These are phyloP conservation scores for Drosophila pandora DNA, from an alignment of 1,140 invertebrate species.

Conservation along the genomic window DNA sequence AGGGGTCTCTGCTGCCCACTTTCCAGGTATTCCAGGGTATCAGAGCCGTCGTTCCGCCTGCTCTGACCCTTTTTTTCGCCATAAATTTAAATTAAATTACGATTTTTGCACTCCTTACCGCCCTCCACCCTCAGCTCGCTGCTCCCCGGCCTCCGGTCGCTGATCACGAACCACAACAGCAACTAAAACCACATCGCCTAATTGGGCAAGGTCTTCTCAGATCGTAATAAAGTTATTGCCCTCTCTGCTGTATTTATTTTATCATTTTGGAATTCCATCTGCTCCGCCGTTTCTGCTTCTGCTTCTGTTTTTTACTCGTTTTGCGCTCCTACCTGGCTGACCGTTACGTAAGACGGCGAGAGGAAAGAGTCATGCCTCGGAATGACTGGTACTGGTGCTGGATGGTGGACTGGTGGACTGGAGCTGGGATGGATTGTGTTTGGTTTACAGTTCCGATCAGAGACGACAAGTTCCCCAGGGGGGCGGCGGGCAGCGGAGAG, in stretches of 20 bases:
- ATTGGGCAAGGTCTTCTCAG: constrained; percentile 63
- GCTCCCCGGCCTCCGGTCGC: too few species aligned
- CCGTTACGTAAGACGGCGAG: constrained; percentile 49
- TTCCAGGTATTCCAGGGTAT: too few species aligned
- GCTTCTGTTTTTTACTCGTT: constrained; percentile 20
- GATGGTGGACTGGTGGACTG: constrained; percentile 5
- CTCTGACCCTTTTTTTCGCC: constrained; percentile 17
- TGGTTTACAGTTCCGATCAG: constrained; percentile 25
- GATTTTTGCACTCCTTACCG: constrained; percentile 36
- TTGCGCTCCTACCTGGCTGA: constrained; percentile 24
- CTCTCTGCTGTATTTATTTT: constrained; percentile 17
- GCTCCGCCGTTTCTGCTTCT: constrained; percentile 16
- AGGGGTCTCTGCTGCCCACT: too few species aligned
- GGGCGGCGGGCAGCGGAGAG: not conserved
- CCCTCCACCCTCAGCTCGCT: too few species aligned
- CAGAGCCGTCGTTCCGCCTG: too few species aligned
- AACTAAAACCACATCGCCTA: constrained; percentile 27
- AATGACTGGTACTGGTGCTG: constrained; percentile 10
- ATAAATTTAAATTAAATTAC: constrained; percentile 53
- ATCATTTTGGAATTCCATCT: constrained; percentile 22
- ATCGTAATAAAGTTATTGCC: constrained; percentile 62
- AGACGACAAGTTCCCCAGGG: not conserved
- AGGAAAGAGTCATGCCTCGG: constrained; percentile 36
- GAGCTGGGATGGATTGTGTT: constrained; percentile 6
- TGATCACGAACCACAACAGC: not conserved